Evolutionary conservation across 2,113 vertebrate genomes (phyloP).

Genomic region (Caracal caracal): DNA sequence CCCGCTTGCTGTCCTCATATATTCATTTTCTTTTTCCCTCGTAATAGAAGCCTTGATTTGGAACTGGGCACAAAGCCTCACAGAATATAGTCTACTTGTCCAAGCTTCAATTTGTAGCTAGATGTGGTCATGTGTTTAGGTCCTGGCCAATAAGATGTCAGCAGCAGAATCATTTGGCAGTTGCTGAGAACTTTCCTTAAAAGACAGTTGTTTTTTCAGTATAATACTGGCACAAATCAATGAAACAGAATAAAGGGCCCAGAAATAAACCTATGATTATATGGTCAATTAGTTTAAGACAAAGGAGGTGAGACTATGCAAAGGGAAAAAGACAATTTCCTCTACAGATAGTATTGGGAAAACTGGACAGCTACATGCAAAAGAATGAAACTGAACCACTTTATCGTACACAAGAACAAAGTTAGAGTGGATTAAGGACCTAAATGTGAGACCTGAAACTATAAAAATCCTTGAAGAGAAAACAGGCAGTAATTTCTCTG

Average conservation of each 20-base stretch:
- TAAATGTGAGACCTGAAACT: not conserved
- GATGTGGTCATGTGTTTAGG: not conserved
- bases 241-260: too few species aligned
- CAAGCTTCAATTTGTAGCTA: not conserved
- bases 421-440: not conserved
- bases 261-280: too few species aligned
- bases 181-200: not conserved
- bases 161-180: not conserved
- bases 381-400: not conserved
- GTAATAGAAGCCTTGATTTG: not conserved
- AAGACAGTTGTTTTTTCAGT: not conserved
- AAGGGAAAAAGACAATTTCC: too few species aligned
- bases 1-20: not conserved
- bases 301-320: too few species aligned
- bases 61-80: not conserved
- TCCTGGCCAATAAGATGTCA: not conserved
- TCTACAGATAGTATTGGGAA: not conserved
- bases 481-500: not conserved
- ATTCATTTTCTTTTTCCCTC: not conserved
- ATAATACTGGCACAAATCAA: too few species aligned
- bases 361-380: not conserved
- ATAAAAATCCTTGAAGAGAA: not conserved
- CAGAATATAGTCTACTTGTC: not conserved
- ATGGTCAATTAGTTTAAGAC: too few species aligned
- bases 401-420: not conserved